Conservation (phyloP, 2,888 invertebrate species). For the Hyposoter dolosus region DNA sequence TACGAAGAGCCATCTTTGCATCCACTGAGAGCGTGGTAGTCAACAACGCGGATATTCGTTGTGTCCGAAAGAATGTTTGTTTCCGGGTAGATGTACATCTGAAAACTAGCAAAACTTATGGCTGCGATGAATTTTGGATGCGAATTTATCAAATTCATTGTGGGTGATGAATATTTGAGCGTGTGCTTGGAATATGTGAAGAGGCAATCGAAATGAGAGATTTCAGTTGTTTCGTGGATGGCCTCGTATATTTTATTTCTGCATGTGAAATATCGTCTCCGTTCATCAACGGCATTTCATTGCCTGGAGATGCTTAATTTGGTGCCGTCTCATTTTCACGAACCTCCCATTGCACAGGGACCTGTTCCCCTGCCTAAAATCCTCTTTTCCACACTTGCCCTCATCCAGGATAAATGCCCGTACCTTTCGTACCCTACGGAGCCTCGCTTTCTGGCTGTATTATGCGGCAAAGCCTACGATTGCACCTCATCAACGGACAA, state of each 20-base stretch:
- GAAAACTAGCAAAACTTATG: constrained; percentile 1
- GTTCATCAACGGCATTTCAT: constrained; percentile 21
- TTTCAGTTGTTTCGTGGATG: constrained; percentile 4
- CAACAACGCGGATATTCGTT: neutral
- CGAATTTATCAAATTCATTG: neutral
- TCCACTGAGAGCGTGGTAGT: neutral
- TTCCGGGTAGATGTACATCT: neutral
- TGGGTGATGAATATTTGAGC: neutral
- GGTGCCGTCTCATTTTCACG: constrained; percentile 40
- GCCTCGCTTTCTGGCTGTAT: constrained; percentile 48
- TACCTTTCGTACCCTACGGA: constrained; percentile 56
- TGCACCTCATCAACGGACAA: constrained; percentile 78
- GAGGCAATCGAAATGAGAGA: constrained; percentile 4
- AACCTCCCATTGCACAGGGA: neutral
- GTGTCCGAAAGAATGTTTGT: too few relatives aligned
- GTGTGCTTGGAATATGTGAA: neutral
- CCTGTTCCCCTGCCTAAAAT: constrained; percentile 39
- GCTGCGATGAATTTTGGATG: neutral
- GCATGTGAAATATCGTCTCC: constrained; percentile 13
- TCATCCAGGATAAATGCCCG: constrained; percentile 46
- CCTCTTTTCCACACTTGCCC: constrained; percentile 39
- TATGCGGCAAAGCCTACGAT: constrained; percentile 64
- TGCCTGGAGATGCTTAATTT: constrained; percentile 33
- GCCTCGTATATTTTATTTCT: constrained; percentile 1
- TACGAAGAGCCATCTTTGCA: neutral